Evolutionary conservation across 2,113 vertebrate genomes (phyloP), one percentile per base, ranked within the genome.

Genomic region (Pavo muticus): DNA sequence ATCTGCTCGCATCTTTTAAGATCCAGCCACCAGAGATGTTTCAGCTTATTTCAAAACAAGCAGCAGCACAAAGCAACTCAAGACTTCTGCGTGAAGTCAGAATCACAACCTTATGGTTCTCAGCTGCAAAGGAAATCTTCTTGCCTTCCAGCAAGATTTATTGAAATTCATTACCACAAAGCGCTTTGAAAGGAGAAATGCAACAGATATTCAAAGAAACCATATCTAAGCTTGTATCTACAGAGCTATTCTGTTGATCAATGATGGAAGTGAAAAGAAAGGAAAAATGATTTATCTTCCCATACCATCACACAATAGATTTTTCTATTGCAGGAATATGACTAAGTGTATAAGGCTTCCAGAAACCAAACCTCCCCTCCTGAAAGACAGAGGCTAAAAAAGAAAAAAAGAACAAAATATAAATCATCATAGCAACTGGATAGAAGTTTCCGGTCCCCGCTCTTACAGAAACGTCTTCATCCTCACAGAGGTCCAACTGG

Each of bases 401-500:
- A 35, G 6, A 68, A 21, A 8, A 15, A 25, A 14, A 30, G 0
- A 68, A 20, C 16, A 74, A 73, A 91, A 88, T 11, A 71, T 4
- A 52, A 88, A 78, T 30, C 17, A 37, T 73, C 1, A 0, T 16
- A 90, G 79, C 20, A 92, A 37, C 54, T 87, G 84, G n/a, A 27
- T 90, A 35, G 11, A 90, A 84, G 10, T 4, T 14, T 87, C 29
- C 20, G 71, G 19, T 48, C 29, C 40, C 70, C 65, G 72, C 93
- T 97, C 99, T 98, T 98, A 99, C 99, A 25, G 99, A 99, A 35
- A 99, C 99, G 68, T 99, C 99, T 97, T 99, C 99, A 93, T 99
- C 99, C 92, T 99, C 99, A 32, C 99, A 99, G 56, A 99, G 98
- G 94, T 99, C 99, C 80, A 99, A 97, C 95, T 99, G 99, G 54